Base-by-base conservation (phyloP, 2,797 vertebrate species). In the Parambassis ranga region DNA sequence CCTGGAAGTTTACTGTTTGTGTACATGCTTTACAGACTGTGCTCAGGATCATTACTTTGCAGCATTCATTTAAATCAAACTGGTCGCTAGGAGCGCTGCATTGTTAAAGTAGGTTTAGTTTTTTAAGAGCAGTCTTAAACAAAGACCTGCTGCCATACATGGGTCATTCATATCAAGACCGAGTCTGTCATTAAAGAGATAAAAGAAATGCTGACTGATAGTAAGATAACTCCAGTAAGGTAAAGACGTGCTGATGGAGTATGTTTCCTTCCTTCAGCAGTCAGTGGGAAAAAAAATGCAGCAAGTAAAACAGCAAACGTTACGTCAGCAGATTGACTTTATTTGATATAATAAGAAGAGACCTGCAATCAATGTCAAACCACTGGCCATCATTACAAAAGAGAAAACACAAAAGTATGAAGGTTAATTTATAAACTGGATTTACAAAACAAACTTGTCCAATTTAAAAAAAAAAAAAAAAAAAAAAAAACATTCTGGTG, bases 121-220 rank as follows among this genome's bases (percentile, higher is more conserved):
- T 44, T 61, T 44, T 1, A 1, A 37, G 33, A 1, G 1, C 5
- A 51, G 9, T 7, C 59, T 16, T 65, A 36, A 64, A 65, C 41
- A 49, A 39, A 69, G 69, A 65, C 78, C 32, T 60, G 48, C 37
- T 47, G 32, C 6, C 26, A 42, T 59, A 56, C 59, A 55, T 38
- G 37, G 14, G 2, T 41, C 61, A 6, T 19, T 35, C 15, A 65
- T 61, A 67, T 77, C 30, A 24, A 51, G 30, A 71, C 6, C 10
- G n/a, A 35, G n/a, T n/a, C n/a, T 46, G 48, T 52, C 44, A 31
- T 32, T 65, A 49, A 24, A 41, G 33, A 57, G 71, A 79, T 74
- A 38, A 60, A 58, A 48, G 41, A 80, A 83, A 73, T 41, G 61
- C 73, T 82, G 82, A 84, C 65, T 73, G 47, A 58, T 44, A 57